A percentile compares a stretch with the other conserved stretches of the same genome.
These are phyloP conservation scores for Caracal caracal DNA, from an alignment of 2,113 vertebrate genomes.

Conservation along the genomic window DNA sequence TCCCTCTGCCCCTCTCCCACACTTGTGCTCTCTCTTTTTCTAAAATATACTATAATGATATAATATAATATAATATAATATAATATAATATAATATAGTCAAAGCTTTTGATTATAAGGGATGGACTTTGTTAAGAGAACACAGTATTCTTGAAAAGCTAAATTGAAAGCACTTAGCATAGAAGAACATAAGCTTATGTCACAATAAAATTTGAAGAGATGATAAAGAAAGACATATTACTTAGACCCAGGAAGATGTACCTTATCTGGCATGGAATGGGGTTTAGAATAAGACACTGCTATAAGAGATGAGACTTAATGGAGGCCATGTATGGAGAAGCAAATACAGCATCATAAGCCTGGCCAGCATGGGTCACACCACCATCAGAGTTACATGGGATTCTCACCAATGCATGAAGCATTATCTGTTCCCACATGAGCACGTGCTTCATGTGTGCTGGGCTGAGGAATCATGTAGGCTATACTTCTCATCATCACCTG, in stretches of 20 bases:
- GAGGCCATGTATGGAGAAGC: not conserved
- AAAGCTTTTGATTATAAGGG: not conserved
- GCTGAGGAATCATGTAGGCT: accelerated
- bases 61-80: no score
- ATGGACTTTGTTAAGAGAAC: not conserved
- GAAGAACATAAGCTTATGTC: not conserved
- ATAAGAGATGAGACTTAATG: not conserved
- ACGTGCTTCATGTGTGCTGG: accelerated
- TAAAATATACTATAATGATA: no score
- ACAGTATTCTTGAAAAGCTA: not conserved
- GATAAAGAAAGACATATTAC: not conserved
- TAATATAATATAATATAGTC: not conserved
- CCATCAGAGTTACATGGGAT: accelerated
- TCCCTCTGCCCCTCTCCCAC: no score
- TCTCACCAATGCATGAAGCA: not conserved
- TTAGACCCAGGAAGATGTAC: not conserved
- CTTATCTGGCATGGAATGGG: not conserved
- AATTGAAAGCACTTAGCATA: not conserved
- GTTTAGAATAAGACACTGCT: not conserved
- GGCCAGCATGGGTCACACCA: no score
- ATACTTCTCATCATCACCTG: not conserved
- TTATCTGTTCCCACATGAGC: accelerated
- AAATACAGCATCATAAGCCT: not conserved
- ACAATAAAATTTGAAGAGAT: not conserved
- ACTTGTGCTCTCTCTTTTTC: no score